Percentiles rank a stretch among this genome's conserved stretches.
phyloP scores from a whole-genome alignment of 2,888 invertebrate species.

The Heterodera filipjevi region DNA sequence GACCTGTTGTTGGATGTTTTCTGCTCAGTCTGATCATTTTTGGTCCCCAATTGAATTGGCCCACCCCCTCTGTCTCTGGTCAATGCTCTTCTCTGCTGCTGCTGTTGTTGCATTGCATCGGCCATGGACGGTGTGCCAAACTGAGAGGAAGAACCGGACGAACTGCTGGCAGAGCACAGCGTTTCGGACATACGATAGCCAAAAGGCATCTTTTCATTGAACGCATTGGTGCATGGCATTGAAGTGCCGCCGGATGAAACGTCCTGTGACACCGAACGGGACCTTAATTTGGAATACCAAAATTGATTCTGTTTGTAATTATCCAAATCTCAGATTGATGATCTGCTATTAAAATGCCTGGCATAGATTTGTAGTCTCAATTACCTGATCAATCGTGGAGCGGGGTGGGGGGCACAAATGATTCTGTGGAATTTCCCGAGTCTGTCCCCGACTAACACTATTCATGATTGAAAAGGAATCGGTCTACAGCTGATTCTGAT shows the following conservation, averaged over 20 bases:
- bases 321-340: too few relatives aligned
- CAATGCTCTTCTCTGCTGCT: slow-evolving; percentile 1
- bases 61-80: background rate
- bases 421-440: too few relatives aligned
- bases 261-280: slow-evolving; percentile 59
- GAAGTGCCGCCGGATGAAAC: slow-evolving; percentile 31
- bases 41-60: too few relatives aligned
- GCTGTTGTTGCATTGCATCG: slow-evolving; percentile 1
- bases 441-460: too few relatives aligned
- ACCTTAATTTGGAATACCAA: slow-evolving; percentile 33
- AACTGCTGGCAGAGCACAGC: slow-evolving; percentile 3
- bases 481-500: too few relatives aligned
- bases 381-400: too few relatives aligned
- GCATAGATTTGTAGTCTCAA: too few relatives aligned
- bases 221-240: background rate
- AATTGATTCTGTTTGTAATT: too few relatives aligned
- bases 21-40: background rate
- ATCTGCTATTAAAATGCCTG: too few relatives aligned
- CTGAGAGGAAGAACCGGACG: slow-evolving; percentile 24
- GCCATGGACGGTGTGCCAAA: slow-evolving; percentile 9
- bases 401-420: too few relatives aligned
- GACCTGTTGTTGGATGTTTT: background rate
- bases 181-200: slow-evolving; percentile 8
- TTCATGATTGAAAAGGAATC: too few relatives aligned
- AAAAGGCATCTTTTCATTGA: background rate